Evolutionary conservation across 2,888 invertebrate species (phyloP).

Genomic region (Lasioglossum figueresi): DNA sequence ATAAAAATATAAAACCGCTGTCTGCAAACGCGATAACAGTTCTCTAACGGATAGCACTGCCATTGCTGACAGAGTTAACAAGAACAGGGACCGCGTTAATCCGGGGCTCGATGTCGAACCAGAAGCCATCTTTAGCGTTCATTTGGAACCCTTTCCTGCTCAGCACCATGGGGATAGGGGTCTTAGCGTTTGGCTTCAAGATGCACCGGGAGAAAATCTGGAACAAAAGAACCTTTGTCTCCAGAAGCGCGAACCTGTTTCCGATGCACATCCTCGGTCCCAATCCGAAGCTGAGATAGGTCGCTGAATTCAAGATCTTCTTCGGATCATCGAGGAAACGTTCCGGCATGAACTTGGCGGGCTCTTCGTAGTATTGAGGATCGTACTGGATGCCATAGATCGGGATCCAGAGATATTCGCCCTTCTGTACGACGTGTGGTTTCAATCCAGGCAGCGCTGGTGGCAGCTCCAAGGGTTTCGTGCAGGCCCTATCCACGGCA

Average conservation of each 20-base stretch:
- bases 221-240: conserved; percentile 69
- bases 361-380: conserved; percentile 79
- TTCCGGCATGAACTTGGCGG: conserved; percentile 82
- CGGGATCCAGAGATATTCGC: conserved; percentile 77
- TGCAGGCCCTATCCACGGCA: conserved; percentile 77
- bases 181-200: conserved; percentile 65
- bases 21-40: not conserved
- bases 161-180: conserved; percentile 63
- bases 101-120: conserved; percentile 67
- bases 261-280: conserved; percentile 82
- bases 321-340: conserved; percentile 74
- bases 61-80: not conserved
- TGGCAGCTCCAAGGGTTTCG: conserved; percentile 78
- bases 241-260: conserved; percentile 71
- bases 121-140: conserved; percentile 68
- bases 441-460: conserved; percentile 75
- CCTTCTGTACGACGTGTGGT: conserved; percentile 77
- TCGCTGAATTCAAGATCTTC: conserved; percentile 71
- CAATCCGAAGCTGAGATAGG: conserved; percentile 81
- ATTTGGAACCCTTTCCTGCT: conserved; percentile 54
- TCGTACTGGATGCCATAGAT: conserved; percentile 80
- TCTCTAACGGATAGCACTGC: not conserved
- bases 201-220: conserved; percentile 67
- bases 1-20: not conserved
- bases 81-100: not conserved